Conservation (phyloP, 37 sponge, comb jelly and placozoan species). For the Halichondria panicea region DNA sequence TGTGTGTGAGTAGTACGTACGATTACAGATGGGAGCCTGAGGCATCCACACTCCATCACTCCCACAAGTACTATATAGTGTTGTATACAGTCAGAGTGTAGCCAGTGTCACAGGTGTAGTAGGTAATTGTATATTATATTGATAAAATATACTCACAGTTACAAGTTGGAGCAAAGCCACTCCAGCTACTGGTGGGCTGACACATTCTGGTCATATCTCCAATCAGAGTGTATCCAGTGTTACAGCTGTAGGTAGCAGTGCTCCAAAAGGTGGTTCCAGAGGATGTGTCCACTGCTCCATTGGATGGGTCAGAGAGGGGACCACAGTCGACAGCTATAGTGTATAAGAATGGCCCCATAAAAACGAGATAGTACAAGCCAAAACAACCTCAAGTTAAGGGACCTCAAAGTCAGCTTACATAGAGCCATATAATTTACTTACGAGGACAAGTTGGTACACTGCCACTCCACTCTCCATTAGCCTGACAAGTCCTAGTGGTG, state of each 20-base stretch:
- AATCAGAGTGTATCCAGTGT: slow-evolving; percentile 30
- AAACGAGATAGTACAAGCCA: not conserved
- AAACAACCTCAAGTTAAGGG: not conserved
- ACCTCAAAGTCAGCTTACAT: not conserved
- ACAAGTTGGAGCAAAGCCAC: slow-evolving; percentile 38
- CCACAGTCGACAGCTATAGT: slow-evolving; percentile 33
- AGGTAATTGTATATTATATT: not conserved
- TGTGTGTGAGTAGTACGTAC: no score
- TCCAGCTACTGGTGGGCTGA: slow-evolving; percentile 19
- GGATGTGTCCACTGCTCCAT: slow-evolving; percentile 4
- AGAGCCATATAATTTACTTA: no score
- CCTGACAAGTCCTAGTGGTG: slow-evolving; percentile 6
- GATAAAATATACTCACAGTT: slow-evolving; percentile 2
- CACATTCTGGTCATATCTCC: slow-evolving; percentile 34
- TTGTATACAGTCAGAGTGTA: no score
- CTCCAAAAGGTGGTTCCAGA: slow-evolving; percentile 5
- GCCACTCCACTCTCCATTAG: slow-evolving; percentile 31
- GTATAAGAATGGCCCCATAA: not conserved
- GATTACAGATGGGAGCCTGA: no score
- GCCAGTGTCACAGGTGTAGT: no score
- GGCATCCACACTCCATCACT: no score
- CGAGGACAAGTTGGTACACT: slow-evolving; percentile 18
- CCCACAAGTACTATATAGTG: no score
- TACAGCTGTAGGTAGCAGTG: slow-evolving; percentile 39
- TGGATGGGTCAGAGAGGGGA: not conserved